Conservation (phyloP, 2,797 vertebrate species). For the Myoxocephalus aenaeus region DNA sequence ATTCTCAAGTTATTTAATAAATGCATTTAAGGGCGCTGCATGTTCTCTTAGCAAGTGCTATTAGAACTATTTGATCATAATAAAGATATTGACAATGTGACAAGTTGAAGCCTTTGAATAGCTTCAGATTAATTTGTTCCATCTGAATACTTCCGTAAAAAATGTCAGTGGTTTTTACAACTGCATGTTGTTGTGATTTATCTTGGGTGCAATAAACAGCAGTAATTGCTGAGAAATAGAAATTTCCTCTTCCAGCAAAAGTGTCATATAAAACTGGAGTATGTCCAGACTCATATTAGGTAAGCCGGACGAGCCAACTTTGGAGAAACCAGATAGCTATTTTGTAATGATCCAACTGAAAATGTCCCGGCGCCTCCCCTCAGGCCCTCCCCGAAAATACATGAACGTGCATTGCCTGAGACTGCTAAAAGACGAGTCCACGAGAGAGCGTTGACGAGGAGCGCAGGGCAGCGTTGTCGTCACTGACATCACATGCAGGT, state of each 20-base stretch:
- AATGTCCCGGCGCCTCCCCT: neutral
- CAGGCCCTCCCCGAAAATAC: neutral
- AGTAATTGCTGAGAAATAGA: slow-evolving; percentile 46
- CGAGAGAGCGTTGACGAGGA: neutral
- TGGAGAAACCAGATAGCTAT: neutral
- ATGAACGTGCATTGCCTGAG: neutral
- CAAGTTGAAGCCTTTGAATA: slow-evolving; percentile 28
- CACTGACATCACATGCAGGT: neutral
- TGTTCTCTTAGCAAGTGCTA: slow-evolving; percentile 16
- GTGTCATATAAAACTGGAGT: slow-evolving; percentile 7
- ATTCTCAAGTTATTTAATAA: neutral
- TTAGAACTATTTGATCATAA: slow-evolving; percentile 18
- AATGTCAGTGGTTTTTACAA: slow-evolving; percentile 55
- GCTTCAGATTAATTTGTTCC: slow-evolving; percentile 23
- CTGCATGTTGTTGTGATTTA: slow-evolving; percentile 40
- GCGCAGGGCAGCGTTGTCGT: neutral
- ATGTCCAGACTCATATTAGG: slow-evolving; percentile 70
- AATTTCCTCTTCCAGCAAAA: slow-evolving; percentile 26
- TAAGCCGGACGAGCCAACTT: neutral
- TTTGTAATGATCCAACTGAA: neutral
- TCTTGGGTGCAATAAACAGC: slow-evolving; percentile 45
- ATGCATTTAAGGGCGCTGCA: neutral
- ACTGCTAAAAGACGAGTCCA: neutral
- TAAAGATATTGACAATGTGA: slow-evolving; percentile 34
- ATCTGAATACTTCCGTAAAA: slow-evolving; percentile 48